Evolutionary conservation across 1,140 invertebrate species (phyloP), one percentile per base, ranked within the genome.

Genomic region (Drosophila cardini): DNA sequence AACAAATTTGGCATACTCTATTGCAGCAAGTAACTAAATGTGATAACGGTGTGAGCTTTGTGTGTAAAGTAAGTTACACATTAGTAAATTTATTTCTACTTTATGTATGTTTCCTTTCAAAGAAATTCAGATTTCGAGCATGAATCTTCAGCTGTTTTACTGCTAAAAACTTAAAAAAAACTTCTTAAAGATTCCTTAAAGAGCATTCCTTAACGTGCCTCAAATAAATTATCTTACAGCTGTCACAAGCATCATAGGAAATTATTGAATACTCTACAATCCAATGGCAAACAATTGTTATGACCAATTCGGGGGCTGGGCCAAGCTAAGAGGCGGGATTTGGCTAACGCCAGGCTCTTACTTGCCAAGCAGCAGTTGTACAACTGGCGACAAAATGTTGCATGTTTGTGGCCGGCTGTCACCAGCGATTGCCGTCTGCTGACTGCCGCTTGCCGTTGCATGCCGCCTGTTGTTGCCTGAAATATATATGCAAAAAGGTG

Each of bases 401-500:
- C 85, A 89, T 89, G 84, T 84, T 89, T 79, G 80, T 63, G 80
- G 78, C 77, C 89, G 84, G 78, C 80, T 87, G 84, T 87, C 83
- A 87, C 65, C 76, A 74, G 67, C 64, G 58, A 52, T 30, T 43
- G 42, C 34, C 38, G 57, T 40, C 40, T 48, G 61, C 42, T 13
- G 38, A 36, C 7, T 46, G 58, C 18, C n/a, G 46, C 34, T 9
- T 7, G 36, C 18, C 11, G 72, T 58, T 72, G 72, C 40, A 26
- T 46, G 60, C 13, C 32, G 42, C 53, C 45, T 15, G 50, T 63
- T 64, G 55, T 63, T 64, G 55, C 18, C 46, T 13, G 62, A 62
- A 89, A 87, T 87, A 76, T 86, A 86, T 86, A 86, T 86, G 85
- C 84, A 78, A 90, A 80, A 87, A 90, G 83, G 87, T 90, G 87